phyloP scores from a whole-genome alignment of 2,888 invertebrate genomes.

The Tinea pellionella region DNA sequence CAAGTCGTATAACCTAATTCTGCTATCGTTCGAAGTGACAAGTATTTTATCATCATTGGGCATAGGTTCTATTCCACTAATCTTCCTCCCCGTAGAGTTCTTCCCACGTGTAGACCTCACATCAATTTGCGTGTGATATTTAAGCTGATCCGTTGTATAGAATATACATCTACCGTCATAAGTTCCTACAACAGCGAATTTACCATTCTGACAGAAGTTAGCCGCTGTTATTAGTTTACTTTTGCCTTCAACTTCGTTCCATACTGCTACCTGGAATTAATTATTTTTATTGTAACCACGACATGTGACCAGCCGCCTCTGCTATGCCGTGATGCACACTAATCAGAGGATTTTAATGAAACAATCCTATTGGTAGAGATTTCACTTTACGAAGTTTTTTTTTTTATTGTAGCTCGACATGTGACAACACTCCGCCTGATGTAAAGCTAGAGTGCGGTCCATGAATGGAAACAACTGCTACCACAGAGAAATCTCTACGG shows the following conservation, averaged over 20 bases:
- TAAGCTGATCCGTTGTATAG: constrained; percentile 97
- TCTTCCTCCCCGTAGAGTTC: constrained; percentile 93
- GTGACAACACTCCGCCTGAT: too few species aligned
- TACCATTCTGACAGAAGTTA: constrained; percentile 97
- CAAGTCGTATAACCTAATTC: constrained; percentile 95
- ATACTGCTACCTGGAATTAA: constrained; percentile 81
- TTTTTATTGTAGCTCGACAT: too few species aligned
- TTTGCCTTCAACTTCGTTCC: constrained; percentile 97
- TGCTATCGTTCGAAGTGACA: constrained; percentile 97
- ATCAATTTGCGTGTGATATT: constrained; percentile 98
- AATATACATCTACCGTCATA: constrained; percentile 99
- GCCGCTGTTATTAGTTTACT: constrained; percentile 96
- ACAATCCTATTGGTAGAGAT: too few species aligned
- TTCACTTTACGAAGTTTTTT: too few species aligned
- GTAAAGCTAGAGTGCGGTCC: too few species aligned
- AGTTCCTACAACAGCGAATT: constrained; percentile 97
- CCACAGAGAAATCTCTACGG: too few species aligned
- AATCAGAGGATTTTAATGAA: too few species aligned
- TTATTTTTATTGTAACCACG: too few species aligned
- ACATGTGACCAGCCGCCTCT: too few species aligned
- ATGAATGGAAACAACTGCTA: too few species aligned
- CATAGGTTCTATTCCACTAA: constrained; percentile 97
- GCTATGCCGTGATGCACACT: too few species aligned
- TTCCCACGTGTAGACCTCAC: constrained; percentile 96
- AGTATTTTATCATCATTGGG: constrained; percentile 95